Evolutionary conservation across 2,888 invertebrate species (phyloP), one percentile per base, ranked within the genome.

Genomic region (Folsomia manolachei): DNA sequence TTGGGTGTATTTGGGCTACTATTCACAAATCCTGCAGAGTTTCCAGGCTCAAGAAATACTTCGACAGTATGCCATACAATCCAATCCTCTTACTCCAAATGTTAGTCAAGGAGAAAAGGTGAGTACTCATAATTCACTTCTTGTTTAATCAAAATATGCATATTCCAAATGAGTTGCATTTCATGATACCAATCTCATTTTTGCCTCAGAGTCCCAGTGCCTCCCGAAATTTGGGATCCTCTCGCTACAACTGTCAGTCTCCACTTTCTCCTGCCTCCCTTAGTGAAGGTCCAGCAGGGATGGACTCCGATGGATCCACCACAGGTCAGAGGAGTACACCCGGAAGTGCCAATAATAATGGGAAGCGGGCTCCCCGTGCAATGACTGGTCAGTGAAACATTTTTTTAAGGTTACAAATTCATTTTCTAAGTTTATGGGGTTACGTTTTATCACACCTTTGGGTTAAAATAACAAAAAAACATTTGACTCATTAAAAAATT

Each of bases 311-410:
- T 67, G 75, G 78, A n/a, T 80, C 80, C 27, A 70, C 74, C 9
- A 79, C 79, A 70, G 79, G 79, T 53, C 78, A 77, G 23, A n/a
- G n/a, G n/a, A 73, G 69, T 51, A 76, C 76, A 9, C 71, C 75
- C 27, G 80, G 75, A 27, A 79, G 77, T 72, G 78, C 78, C 56
- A 66, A 66, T 23, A 67, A 67, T 19, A 78, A 77, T 72, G 81
- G 83, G 63, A 82, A 83, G 73, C 81, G 84, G 39, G 83, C 84
- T n/a, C 83, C 83, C n/a, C 76, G 85, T 51, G 84, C 84, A n/a
- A 81, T 85, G 74, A 85, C 84, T 1, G 76, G 76, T n/a, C n/a
- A n/a, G n/a, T n/a, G n/a, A n/a, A n/a, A n/a, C n/a, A n/a, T n/a
- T n/a, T n/a, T n/a, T n/a, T n/a, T n/a, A n/a, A n/a, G n/a, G n/a